Evolutionary conservation across 2,888 invertebrate genomes (phyloP), one percentile per base, ranked within the genome.

Genomic region (Idaea straminata): DNA sequence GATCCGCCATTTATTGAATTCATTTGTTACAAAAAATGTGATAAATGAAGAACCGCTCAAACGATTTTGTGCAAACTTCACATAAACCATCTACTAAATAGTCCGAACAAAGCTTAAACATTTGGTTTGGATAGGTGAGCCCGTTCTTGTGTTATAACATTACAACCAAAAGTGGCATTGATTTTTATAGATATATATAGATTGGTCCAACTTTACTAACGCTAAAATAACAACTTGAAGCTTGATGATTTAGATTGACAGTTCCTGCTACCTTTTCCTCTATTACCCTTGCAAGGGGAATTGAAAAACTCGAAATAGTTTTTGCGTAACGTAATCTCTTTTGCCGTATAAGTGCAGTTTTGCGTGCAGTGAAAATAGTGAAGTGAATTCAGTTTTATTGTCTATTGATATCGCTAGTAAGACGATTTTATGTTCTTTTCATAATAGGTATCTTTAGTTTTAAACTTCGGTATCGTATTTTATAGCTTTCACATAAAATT

Each of bases 281-380:
- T 47, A 47, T 47, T 47, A 47, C 10, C 77, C 80, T 76, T 80
- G 78, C 73, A 65, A 76, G 77, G 77, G 77, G 73, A 79, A 78
- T 80, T 77, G 78, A 82, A 78, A 81, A 83, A 84, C 85, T 89
- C 85, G 82, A 87, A 88, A 87, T 85, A 85, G 83, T 83, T 84
- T 80, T 78, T 80, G 79, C 77, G 74, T 80, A 81, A 80, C 80
- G 79, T 82, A 81, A 80, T 79, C 71, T 77, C 72, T 77, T 70
- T 73, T 80, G 83, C 85, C 82, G 81, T 81, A 77, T 85, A 88
- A 88, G 80, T 89, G 84, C 85, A 87, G 75, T 84, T 83, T 89
- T 80, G 89, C 88, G 87, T 88, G 70, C 64, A 71, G 47, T 64
- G 62, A 13, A 36, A 69, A 69, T 75, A 77, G 78, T 74, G 77